Conservation (phyloP, 30 jellyfish, hydroid and myxozoan genomes). For the Hydractinia symbiolongicarpus region DNA sequence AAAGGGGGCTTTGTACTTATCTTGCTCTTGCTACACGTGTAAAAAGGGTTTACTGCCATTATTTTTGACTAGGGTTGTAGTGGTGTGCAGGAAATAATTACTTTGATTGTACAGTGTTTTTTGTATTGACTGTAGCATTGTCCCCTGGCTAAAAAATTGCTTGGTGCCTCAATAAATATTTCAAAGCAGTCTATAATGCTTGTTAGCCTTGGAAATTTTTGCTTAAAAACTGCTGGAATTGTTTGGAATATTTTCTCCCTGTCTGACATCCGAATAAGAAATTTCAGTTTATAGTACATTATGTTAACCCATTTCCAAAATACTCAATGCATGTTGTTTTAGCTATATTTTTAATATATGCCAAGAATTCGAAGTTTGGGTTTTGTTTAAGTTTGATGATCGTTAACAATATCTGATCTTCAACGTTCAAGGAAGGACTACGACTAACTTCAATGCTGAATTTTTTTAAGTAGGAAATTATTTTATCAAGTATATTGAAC, state of each 20-base stretch:
- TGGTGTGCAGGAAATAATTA: too few species aligned
- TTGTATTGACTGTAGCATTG: constrained; percentile 30
- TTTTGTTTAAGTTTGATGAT: constrained; percentile 6
- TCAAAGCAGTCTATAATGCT: constrained; percentile 53
- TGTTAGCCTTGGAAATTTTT: constrained; percentile 48
- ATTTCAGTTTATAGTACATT: constrained; percentile 32
- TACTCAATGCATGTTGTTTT: constrained; percentile 1
- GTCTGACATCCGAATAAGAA: constrained; percentile 36
- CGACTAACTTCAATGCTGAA: neutral
- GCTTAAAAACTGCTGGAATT: constrained; percentile 35
- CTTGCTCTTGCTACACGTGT: too few species aligned
- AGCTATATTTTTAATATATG: neutral
- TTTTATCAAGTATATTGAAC: too few species aligned
- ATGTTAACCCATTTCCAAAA: constrained; percentile 28
- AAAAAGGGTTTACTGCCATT: too few species aligned
- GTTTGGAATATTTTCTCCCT: constrained; percentile 18
- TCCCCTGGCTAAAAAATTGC: constrained; percentile 38
- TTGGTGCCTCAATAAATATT: constrained; percentile 49
- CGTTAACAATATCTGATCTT: constrained; percentile 16
- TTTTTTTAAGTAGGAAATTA: neutral
- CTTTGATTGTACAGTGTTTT: too few species aligned
- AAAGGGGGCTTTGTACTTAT: too few species aligned
- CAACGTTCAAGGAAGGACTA: neutral
- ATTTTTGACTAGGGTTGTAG: too few species aligned
- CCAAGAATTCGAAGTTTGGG: constrained; percentile 15